Conservation (phyloP, 1,140 invertebrate genomes). For the Lordiphosa stackelbergi region DNA sequence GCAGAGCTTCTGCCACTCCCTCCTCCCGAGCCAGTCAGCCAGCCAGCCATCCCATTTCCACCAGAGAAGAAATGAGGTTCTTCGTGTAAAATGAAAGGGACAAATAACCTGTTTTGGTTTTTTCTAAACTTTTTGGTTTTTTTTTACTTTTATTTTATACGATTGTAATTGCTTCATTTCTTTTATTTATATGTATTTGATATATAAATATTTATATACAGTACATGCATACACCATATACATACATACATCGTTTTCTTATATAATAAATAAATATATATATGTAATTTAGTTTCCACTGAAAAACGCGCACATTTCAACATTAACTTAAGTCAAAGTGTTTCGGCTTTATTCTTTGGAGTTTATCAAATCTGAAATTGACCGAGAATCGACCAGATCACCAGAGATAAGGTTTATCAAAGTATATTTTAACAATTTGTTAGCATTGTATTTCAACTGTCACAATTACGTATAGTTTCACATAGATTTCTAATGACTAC, state of each 20-base stretch:
- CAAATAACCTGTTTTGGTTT: slow-evolving; percentile 34
- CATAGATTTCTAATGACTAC: slow-evolving; percentile 33
- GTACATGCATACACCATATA: slow-evolving; percentile 53
- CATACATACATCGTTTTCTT: slow-evolving; percentile 34
- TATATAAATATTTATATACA: slow-evolving; percentile 29
- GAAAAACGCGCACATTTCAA: slow-evolving; percentile 50
- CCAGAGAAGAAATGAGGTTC: slow-evolving; percentile 31
- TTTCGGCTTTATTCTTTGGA: slow-evolving; percentile 1
- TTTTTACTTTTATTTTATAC: slow-evolving; percentile 59
- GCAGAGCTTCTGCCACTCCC: slow-evolving; percentile 1
- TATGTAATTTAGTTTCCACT: slow-evolving; percentile 45
- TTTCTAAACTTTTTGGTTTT: slow-evolving; percentile 61
- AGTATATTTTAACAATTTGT: slow-evolving; percentile 31
- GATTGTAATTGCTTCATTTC: slow-evolving; percentile 75
- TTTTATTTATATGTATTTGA: slow-evolving; percentile 67
- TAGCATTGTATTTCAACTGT: slow-evolving; percentile 17
- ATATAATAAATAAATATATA: slow-evolving; percentile 21
- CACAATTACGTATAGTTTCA: slow-evolving; percentile 27
- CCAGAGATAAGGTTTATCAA: no score
- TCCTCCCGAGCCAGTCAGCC: slow-evolving; percentile 3
- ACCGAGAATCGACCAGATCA: no score
- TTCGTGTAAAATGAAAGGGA: slow-evolving; percentile 29
- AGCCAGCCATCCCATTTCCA: slow-evolving; percentile 32
- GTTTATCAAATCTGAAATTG: no score
- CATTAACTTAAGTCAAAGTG: slow-evolving; percentile 45